Evolutionary conservation across 1,140 invertebrate genomes (phyloP), one percentile per base, ranked within the genome.

Genomic region (Lysiphlebus fabarum): DNA sequence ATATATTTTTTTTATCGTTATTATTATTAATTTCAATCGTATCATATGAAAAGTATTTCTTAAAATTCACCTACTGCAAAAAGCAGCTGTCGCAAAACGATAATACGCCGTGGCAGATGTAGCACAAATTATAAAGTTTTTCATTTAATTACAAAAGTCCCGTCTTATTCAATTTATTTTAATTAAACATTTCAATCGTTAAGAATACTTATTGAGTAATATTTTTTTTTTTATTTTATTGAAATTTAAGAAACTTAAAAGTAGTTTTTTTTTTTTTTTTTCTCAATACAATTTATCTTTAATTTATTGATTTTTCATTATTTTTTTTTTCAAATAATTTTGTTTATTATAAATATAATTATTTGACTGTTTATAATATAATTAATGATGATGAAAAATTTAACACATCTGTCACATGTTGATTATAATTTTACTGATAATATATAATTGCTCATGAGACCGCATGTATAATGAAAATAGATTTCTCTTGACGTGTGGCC

Each of bases 91-190:
- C 43, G 58, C 34, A 17, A 12, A 41, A 59, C 51, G 58, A 59
- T 59, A 59, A 59, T 51, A 43, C 34, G 51, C 51, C 17, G 17
- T 26, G 58, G 44, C 58, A 59, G 58, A 51, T 59, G 58, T 53
- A 59, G 43, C 50, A 43, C 58, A 43, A 59, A 59, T 59, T 59
- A 59, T 43, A 14, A 59, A 59, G 51, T 59, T 59, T 26, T 54
- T 42, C 58, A 54, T 59, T 59, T 59, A 59, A 59, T 59, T 59
- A 51, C 58, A 12, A 40, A 41, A 59, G 51, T 59, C 51, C 41
- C 50, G 58, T 45, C 34, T 44, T 5, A n/a, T 36, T 6, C 49
- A 4, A 12, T 26, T 26, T 26, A 26, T 26, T 26, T 26, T 26
- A 26, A 26, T 26, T 26, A 26, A 26, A 26, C 17, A 26, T 26